Evolutionary conservation across 2,888 invertebrate genomes (phyloP).

Genomic region (Anaspis maculata): DNA sequence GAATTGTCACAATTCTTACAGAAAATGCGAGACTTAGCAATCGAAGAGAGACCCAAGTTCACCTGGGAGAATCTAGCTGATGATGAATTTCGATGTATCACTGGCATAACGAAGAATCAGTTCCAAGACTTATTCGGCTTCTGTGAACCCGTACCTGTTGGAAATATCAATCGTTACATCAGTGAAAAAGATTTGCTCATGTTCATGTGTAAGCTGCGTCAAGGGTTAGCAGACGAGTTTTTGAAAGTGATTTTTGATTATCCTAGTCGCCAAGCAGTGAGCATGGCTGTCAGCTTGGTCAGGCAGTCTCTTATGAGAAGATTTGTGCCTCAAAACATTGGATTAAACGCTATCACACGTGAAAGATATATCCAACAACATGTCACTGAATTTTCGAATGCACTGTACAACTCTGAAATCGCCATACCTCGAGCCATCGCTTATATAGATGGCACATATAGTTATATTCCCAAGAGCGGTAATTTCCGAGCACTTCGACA

Average conservation of each 20-base stretch:
- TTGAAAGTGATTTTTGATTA: too few species aligned
- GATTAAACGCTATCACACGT: background rate
- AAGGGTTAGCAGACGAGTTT: background rate
- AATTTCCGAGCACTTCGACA: constrained; percentile 1
- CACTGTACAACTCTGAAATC: constrained; percentile 1
- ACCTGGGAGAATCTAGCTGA: background rate
- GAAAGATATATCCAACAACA: background rate
- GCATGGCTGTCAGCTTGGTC: background rate
- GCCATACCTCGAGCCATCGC: background rate
- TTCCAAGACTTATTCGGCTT: background rate
- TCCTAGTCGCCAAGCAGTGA: background rate
- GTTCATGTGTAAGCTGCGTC: background rate
- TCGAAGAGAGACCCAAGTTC: background rate
- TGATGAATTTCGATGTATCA: background rate
- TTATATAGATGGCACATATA: constrained; percentile 2
- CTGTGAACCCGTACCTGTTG: background rate
- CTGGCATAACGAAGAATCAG: background rate
- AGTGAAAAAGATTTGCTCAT: constrained; percentile 2
- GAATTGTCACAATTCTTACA: background rate
- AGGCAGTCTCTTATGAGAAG: background rate
- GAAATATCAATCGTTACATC: background rate
- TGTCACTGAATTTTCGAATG: constrained; percentile 2
- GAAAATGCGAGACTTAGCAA: background rate
- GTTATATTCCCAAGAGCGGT: background rate
- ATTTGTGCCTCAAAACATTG: background rate